Conservation (phyloP, 2,797 vertebrate species). For the Molossus molossus region DNA sequence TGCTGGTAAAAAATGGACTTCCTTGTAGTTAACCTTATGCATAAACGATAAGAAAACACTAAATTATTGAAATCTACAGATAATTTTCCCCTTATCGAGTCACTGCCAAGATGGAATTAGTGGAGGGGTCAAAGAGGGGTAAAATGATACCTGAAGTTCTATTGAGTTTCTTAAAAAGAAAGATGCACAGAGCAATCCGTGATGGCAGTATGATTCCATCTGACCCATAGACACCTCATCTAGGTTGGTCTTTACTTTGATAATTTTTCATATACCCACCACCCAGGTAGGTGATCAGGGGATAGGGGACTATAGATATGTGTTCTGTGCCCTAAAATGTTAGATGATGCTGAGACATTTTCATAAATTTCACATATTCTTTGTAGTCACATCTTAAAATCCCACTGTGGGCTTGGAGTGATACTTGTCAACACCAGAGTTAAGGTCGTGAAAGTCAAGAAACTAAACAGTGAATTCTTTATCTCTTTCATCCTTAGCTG, state of each 20-base stretch:
- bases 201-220: conserved; percentile 15
- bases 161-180: conserved; percentile 31
- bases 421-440: conserved; percentile 39
- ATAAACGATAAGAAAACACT: conserved; percentile 31
- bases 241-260: neutral
- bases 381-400: conserved; percentile 67
- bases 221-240: neutral
- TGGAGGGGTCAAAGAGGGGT: neutral
- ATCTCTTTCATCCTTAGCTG: conserved; percentile 36
- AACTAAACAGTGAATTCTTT: conserved; percentile 42
- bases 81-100: conserved; percentile 54
- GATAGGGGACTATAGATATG: neutral
- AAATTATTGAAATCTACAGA: conserved; percentile 59
- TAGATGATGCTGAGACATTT: neutral
- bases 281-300: conserved; percentile 14
- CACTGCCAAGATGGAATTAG: conserved; percentile 9
- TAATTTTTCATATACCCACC: conserved; percentile 42
- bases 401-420: neutral
- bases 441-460: conserved; percentile 43
- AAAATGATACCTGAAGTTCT: conserved; percentile 36
- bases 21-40: conserved; percentile 27
- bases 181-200: conserved; percentile 19
- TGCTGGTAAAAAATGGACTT: conserved; percentile 41
- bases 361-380: conserved; percentile 58
- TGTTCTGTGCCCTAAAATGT: conserved; percentile 25